phyloP scores from a whole-genome alignment of 2,888 invertebrate genomes.

The Stenolophus ochropezus region DNA sequence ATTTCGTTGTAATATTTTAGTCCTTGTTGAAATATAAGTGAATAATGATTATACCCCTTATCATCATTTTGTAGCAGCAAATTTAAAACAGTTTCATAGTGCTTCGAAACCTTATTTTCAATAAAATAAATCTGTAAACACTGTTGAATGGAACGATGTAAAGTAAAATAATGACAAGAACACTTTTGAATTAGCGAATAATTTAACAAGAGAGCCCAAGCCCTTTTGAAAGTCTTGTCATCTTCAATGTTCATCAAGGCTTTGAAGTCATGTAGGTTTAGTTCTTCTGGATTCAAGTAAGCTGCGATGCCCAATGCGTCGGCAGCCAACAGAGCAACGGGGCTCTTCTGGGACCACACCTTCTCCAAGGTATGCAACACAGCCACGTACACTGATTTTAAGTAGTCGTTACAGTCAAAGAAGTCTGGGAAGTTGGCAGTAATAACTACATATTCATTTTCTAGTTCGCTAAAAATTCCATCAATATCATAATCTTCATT shows the following conservation, averaged over 20 bases:
- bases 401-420: background rate
- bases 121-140: background rate
- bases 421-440: background rate
- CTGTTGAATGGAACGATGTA: background rate
- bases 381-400: background rate
- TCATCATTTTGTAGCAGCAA: background rate
- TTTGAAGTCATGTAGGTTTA: background rate
- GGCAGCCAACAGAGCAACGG: background rate
- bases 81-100: background rate
- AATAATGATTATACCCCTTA: background rate
- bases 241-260: background rate
- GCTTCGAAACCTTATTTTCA: background rate
- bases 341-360: background rate
- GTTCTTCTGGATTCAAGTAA: background rate
- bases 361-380: background rate
- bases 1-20: background rate
- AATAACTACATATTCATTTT: background rate
- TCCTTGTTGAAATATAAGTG: background rate
- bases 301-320: background rate
- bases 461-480: background rate
- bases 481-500: background rate
- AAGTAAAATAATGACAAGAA: background rate
- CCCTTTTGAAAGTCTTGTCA: background rate
- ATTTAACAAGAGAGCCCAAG: background rate
- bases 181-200: background rate